Conservation (phyloP, 1,140 invertebrate species). For the Zophobas morio region DNA sequence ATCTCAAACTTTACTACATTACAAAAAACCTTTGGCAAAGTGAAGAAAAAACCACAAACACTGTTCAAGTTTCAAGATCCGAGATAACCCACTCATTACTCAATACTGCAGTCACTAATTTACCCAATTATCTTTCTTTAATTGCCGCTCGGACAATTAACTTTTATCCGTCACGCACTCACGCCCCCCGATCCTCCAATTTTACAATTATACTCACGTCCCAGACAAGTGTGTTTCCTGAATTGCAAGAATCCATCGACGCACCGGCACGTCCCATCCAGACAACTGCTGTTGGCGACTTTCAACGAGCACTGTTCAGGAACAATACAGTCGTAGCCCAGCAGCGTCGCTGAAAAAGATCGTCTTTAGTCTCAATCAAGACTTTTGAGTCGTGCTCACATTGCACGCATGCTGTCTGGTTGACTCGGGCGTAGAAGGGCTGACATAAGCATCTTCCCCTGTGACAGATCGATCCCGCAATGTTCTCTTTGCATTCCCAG, state of each 20-base stretch:
- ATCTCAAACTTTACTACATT: too few relatives aligned
- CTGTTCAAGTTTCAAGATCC: too few relatives aligned
- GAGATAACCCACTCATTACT: too few relatives aligned
- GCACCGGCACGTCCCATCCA: constrained; percentile 83
- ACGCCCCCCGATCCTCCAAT: not conserved
- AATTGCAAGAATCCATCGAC: constrained; percentile 86
- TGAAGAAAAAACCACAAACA: too few relatives aligned
- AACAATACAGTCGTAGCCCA: constrained; percentile 81
- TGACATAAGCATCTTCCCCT: constrained; percentile 76
- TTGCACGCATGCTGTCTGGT: constrained; percentile 76
- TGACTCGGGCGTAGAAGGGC: constrained; percentile 77
- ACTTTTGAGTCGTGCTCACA: constrained; percentile 71
- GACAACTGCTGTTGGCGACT: constrained; percentile 84
- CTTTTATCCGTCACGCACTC: too few relatives aligned
- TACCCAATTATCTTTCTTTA: too few relatives aligned
- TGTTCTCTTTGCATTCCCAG: constrained; percentile 72
- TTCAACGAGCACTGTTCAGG: constrained; percentile 83
- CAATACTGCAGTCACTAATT: too few relatives aligned
- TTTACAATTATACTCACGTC: constrained; percentile 80
- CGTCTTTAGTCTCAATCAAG: not conserved
- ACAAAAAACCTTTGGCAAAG: too few relatives aligned
- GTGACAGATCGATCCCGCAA: constrained; percentile 72
- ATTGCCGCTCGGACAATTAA: too few relatives aligned
- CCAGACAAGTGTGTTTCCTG: constrained; percentile 88
- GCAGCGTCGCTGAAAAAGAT: constrained; percentile 78